Evolutionary conservation across 2,888 invertebrate species (phyloP).

Genomic region (Cosmorhoe ocellata): DNA sequence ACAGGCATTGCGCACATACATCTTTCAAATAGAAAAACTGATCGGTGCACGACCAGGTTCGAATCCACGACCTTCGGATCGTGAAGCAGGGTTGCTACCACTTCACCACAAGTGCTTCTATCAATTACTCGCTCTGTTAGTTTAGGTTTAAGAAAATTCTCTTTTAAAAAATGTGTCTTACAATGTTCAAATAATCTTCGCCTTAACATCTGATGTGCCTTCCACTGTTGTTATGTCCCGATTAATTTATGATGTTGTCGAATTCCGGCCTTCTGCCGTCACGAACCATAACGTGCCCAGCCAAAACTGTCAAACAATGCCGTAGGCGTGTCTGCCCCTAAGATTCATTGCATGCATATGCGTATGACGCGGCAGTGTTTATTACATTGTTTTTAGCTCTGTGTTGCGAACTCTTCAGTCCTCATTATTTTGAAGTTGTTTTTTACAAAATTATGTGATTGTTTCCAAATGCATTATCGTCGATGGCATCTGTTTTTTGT

Average conservation of each 20-base stretch:
- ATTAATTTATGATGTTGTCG: constrained; percentile 2
- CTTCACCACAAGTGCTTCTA: too few species aligned
- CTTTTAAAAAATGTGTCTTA: too few species aligned
- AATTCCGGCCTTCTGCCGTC: constrained; percentile 2
- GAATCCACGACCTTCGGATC: too few species aligned
- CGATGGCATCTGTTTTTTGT: too few species aligned
- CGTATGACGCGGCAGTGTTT: background rate
- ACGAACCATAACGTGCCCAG: constrained; percentile 3
- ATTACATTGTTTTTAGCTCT: constrained; percentile 16
- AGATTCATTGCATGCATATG: constrained; percentile 19
- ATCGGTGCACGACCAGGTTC: too few species aligned
- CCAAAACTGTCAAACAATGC: constrained; percentile 16
- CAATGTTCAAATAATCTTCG: too few species aligned
- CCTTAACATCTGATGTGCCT: too few species aligned
- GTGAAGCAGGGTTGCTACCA: too few species aligned
- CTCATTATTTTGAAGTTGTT: background rate
- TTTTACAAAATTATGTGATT: background rate
- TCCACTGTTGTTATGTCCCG: background rate
- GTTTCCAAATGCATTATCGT: background rate
- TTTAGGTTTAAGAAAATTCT: too few species aligned
- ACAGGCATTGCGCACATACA: too few species aligned
- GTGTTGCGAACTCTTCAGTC: constrained; percentile 1
- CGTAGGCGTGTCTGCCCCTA: constrained; percentile 22
- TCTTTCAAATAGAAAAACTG: too few species aligned
- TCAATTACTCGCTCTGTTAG: too few species aligned